Evolutionary conservation across 1,140 invertebrate species (phyloP).

Genomic region (Nilaparvata lugens): DNA sequence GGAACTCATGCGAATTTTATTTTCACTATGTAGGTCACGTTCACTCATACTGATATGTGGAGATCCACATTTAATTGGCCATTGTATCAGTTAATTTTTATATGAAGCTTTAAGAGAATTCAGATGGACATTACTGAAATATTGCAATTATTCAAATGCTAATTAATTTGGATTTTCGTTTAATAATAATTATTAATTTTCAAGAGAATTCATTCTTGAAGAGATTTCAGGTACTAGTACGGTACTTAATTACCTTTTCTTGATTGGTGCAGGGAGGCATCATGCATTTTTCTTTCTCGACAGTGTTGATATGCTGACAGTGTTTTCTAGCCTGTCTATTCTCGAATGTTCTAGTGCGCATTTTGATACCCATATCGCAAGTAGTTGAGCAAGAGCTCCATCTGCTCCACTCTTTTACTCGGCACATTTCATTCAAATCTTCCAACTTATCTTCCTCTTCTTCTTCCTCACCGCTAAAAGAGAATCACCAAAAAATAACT

Average conservation of each 20-base stretch:
- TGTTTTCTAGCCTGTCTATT: conserved; percentile 66
- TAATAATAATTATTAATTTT: too few relatives aligned
- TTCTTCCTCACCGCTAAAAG: conserved; percentile 17
- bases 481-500: not conserved
- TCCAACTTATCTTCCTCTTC: conserved; percentile 22
- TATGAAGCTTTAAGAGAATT: too few relatives aligned
- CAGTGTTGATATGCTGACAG: conserved; percentile 56
- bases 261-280: conserved; percentile 46
- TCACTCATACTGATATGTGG: conserved; percentile 19
- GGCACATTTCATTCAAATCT: conserved; percentile 46
- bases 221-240: too few relatives aligned
- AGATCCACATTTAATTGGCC: conserved; percentile 10
- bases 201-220: too few relatives aligned
- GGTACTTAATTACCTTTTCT: conserved; percentile 32
- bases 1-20: too few relatives aligned
- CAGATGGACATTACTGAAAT: too few relatives aligned
- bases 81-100: too few relatives aligned
- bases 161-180: too few relatives aligned
- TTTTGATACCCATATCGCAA: conserved; percentile 69
- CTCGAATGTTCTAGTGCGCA: conserved; percentile 55
- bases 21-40: too few relatives aligned
- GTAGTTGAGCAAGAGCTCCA: conserved; percentile 77
- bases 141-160: too few relatives aligned
- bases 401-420: conserved; percentile 59
- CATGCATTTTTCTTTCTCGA: conserved; percentile 70